Evolutionary conservation across 2,797 vertebrate genomes (phyloP).

Genomic region (Hipposideros larvatus): DNA sequence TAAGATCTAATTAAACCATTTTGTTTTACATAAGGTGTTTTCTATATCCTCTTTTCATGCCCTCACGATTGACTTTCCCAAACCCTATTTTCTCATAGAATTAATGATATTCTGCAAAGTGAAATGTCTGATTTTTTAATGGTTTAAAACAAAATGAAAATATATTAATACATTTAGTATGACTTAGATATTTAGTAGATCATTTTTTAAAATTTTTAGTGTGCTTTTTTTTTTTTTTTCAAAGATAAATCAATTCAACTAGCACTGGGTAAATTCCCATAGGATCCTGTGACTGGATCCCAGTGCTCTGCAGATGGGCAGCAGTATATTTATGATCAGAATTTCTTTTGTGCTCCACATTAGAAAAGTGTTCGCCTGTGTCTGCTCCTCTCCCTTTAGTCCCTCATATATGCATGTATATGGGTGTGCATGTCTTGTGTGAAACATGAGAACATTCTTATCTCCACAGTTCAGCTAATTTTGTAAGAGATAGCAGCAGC

Average conservation of each 20-base stretch:
- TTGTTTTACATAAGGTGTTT: neutral
- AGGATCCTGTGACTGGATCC: neutral
- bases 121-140: neutral
- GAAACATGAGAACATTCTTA: constrained; percentile 49
- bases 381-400: neutral
- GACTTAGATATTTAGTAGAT: neutral
- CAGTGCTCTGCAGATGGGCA: neutral
- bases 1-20: neutral
- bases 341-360: neutral
- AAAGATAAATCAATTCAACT: neutral
- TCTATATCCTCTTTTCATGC: neutral
- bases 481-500: constrained; percentile 57
- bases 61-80: neutral
- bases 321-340: neutral
- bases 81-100: neutral
- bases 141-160: neutral
- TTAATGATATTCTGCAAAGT: neutral
- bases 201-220: neutral
- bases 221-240: neutral
- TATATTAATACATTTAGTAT: neutral
- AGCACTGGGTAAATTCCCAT: neutral
- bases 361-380: neutral
- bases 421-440: neutral
- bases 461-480: constrained; percentile 50
- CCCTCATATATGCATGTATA: neutral